A percentile compares a stretch with the other conserved stretches of the same genome.
Evolutionary conservation across 2,113 vertebrate species (phyloP).

Genomic region (Helogale parvula): DNA sequence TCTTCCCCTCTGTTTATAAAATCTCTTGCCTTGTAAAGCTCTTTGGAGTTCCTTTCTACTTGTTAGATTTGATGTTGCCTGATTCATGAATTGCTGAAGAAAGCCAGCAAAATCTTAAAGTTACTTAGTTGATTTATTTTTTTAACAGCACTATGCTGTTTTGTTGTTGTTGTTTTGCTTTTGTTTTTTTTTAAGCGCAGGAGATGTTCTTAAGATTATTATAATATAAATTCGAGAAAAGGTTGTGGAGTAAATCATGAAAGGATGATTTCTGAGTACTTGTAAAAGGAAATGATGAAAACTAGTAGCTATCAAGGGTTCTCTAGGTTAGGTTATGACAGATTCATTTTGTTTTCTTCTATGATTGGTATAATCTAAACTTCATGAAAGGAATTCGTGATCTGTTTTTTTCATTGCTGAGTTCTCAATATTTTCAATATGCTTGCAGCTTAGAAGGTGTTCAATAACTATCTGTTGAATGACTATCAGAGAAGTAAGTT

Average conservation of each 20-base stretch:
- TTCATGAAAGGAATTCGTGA: background rate
- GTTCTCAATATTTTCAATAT: background rate
- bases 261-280: constrained; percentile 32
- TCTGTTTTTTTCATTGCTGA: background rate
- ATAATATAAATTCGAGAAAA: constrained; percentile 48
- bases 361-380: background rate
- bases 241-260: background rate
- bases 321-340: constrained; percentile 38
- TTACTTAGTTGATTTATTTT: background rate
- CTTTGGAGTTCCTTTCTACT: background rate
- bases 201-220: constrained; percentile 41
- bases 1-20: background rate
- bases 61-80: background rate
- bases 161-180: background rate
- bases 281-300: background rate
- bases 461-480: constrained; percentile 35
- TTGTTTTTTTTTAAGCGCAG: background rate
- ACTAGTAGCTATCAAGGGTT: constrained; percentile 17
- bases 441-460: background rate
- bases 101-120: background rate
- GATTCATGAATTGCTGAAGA: constrained; percentile 12
- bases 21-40: background rate
- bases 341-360: constrained; percentile 31
- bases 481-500: constrained; percentile 3
- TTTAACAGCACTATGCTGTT: background rate